These are phyloP conservation scores for Sebastes iracundus DNA, from an alignment of 2,797 vertebrate species.

Conservation along the genomic window DNA sequence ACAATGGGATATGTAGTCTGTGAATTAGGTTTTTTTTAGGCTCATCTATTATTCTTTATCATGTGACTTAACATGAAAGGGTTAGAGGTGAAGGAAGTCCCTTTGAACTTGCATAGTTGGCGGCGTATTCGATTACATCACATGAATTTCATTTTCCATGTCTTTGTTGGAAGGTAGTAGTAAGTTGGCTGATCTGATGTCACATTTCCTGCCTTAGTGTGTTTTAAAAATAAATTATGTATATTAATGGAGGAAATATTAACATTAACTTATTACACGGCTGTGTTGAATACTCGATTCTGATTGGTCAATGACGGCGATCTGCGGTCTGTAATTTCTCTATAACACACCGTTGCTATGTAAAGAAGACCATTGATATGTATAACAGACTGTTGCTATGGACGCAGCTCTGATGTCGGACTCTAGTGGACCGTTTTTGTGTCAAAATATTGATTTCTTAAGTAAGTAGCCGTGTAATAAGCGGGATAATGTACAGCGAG, in stretches of 20 bases:
- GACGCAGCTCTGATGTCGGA: too few species aligned
- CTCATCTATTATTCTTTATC: constrained; percentile 25
- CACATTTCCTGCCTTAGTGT: not conserved
- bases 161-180: not conserved
- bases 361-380: too few species aligned
- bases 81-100: not conserved
- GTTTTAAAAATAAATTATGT: not conserved
- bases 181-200: not conserved
- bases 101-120: constrained; percentile 2
- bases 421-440: too few species aligned
- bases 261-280: too few species aligned
- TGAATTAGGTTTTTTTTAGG: constrained; percentile 3
- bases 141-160: not conserved
- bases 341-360: too few species aligned
- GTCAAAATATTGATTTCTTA: too few species aligned
- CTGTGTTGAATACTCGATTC: too few species aligned
- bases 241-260: not conserved
- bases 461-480: too few species aligned
- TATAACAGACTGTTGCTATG: too few species aligned
- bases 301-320: too few species aligned
- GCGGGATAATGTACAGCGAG: too few species aligned
- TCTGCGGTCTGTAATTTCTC: too few species aligned
- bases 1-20: constrained; percentile 5
- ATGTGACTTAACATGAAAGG: constrained; percentile 32
- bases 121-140: not conserved